phyloP scores from a whole-genome alignment of 2,113 vertebrate species.

The Sinocyclocheilus grahami region DNA sequence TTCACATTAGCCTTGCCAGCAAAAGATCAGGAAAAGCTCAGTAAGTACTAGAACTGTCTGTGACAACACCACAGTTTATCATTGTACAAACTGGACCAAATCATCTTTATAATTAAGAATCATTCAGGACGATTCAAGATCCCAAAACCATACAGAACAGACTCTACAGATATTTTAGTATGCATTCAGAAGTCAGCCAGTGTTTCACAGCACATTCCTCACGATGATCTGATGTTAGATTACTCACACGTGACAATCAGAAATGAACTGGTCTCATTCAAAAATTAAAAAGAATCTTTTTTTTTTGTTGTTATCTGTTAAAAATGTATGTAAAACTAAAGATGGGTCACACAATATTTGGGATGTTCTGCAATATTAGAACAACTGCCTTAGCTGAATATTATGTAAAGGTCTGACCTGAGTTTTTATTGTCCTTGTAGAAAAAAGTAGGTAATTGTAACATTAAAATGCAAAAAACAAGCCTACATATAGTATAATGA shows the following conservation, averaged over 20 bases:
- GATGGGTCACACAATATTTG: background rate
- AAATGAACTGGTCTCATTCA: background rate
- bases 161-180: too few relatives aligned
- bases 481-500: background rate
- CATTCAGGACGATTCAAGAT: background rate
- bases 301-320: too few relatives aligned
- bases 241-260: conserved; percentile 15
- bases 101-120: background rate
- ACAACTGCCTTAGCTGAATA: too few relatives aligned
- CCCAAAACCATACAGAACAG: background rate
- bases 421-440: too few relatives aligned
- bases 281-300: background rate
- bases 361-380: too few relatives aligned
- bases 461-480: background rate
- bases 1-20: conserved; percentile 41
- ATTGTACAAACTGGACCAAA: conserved; percentile 1
- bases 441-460: too few relatives aligned
- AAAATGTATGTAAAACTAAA: background rate
- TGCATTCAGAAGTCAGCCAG: background rate
- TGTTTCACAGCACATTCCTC: conserved; percentile 3
- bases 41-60: conserved; percentile 4
- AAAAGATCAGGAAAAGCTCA: conserved; percentile 28
- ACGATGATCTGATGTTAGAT: conserved; percentile 1
- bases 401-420: too few relatives aligned
- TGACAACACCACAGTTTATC: background rate